Base-by-base conservation (phyloP, 23 tunicate species). In the Clavelina lepadiformis region DNA sequence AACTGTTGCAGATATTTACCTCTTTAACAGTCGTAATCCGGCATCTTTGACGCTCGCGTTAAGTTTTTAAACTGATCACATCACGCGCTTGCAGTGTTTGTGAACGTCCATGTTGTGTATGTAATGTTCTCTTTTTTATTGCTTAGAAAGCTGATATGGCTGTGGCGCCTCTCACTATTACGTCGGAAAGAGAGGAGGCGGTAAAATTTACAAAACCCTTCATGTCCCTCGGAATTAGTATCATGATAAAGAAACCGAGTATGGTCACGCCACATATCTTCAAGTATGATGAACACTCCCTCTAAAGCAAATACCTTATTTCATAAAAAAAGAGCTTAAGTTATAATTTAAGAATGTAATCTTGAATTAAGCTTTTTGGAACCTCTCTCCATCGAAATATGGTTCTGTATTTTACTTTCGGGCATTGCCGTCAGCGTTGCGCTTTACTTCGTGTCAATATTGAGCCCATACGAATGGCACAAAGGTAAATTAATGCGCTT, bases 161-260 rank as follows among this genome's bases (percentile, higher is more conserved):
- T 7, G 72, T 81, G 7, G 88, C 78, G 13, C 78, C 88, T 0
- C 47, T 81, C 20, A 81, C 88, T 27, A 81, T 81, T 19, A 81
- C 78, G 20, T 81, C 77, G 25, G 73, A 58, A 7, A 47, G 88
- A 60, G 88, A 81, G 55, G 73, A 71, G 37, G 78, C 46, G 24
- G 88, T 81, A 24, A 67, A 56, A 18, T 81, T 81, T 32, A 81
- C 88, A 5, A 81, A 71, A 71, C 88, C 88, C 11, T 81, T 81
- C 72, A 71, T 81, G 79, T 57, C 77, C 1, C 71, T 72, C 24
- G 88, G 88, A 8, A 77, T 77, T 67, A 77, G 82, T 44, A 67
- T 77, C 58, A 77, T 77, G 82, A 77, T 77, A 31, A 77, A 77
- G 41, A 77, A 77, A 67, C 82, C 82, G 11, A 67, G 59, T 47